Conservation (phyloP, 92 coral and sea anemone species). For the Plumapathes pennacea region DNA sequence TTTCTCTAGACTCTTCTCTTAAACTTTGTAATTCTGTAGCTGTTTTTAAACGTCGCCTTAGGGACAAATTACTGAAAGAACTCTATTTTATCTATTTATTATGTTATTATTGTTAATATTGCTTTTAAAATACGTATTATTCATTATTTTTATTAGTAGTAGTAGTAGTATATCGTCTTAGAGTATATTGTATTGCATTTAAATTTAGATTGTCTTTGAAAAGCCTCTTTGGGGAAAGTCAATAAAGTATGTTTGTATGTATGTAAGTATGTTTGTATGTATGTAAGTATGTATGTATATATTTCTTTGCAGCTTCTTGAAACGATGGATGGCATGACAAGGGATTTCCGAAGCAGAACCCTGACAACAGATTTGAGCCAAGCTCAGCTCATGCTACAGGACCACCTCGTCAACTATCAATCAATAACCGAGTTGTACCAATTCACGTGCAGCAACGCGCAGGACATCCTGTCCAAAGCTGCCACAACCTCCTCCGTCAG, state of each 20-base stretch:
- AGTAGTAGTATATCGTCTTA: too few relatives aligned
- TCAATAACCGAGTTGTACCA: conserved; percentile 74
- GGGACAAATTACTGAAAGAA: too few relatives aligned
- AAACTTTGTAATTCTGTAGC: too few relatives aligned
- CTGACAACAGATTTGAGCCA: conserved; percentile 89
- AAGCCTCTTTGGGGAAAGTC: neutral
- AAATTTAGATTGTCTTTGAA: too few relatives aligned
- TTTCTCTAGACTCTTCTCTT: too few relatives aligned
- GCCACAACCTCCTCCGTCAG: conserved; percentile 76
- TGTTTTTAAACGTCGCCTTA: too few relatives aligned
- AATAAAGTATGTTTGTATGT: neutral
- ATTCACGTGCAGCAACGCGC: conserved; percentile 79
- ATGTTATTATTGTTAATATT: too few relatives aligned
- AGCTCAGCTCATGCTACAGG: conserved; percentile 95
- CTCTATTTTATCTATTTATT: too few relatives aligned
- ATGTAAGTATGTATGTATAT: neutral
- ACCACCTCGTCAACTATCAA: conserved; percentile 93
- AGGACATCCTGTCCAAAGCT: conserved; percentile 81
- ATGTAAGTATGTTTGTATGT: neutral
- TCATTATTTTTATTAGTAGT: too few relatives aligned
- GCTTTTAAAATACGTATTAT: too few relatives aligned
- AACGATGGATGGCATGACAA: conserved; percentile 77
- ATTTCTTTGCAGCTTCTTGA: conserved; percentile 68
- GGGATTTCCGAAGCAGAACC: conserved; percentile 61
- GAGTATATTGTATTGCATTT: too few relatives aligned